A percentile compares a stretch with the other conserved stretches of the same genome.
Conservation (phyloP, 2,888 invertebrate genomes). For the Aradus depressus region DNA sequence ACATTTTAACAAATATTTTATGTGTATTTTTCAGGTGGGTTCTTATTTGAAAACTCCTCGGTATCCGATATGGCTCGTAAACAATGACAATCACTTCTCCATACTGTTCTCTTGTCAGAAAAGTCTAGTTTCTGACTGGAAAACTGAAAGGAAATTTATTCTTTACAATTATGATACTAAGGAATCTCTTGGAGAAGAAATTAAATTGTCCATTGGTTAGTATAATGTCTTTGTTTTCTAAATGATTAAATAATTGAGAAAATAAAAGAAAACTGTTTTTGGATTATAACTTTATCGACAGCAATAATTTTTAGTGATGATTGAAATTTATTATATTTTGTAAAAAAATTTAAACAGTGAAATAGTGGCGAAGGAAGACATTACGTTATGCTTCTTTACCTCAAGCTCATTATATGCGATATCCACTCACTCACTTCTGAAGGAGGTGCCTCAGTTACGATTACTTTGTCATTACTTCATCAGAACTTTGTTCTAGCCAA, state of each 20-base stretch:
- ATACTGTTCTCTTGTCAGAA: slow-evolving; percentile 22
- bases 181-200: slow-evolving; percentile 13
- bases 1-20: too few species aligned
- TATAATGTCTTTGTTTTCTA: background rate
- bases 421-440: too few species aligned
- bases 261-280: background rate
- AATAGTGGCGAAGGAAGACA: background rate
- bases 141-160: slow-evolving; percentile 22
- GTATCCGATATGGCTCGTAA: slow-evolving; percentile 25
- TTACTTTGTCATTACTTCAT: too few species aligned
- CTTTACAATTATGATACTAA: slow-evolving; percentile 22
- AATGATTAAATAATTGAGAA: background rate
- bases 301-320: background rate
- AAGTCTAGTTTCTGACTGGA: slow-evolving; percentile 24
- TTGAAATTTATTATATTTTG: background rate
- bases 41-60: slow-evolving; percentile 25
- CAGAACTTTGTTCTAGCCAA: too few species aligned
- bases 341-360: background rate
- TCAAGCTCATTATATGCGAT: too few species aligned
- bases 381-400: too few species aligned
- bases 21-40: slow-evolving; percentile 22
- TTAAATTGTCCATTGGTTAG: slow-evolving; percentile 21
- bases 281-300: background rate
- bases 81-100: slow-evolving; percentile 24
- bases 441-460: too few species aligned